Base-by-base conservation (phyloP, 1,140 invertebrate genomes). In the Euwallacea fornicatus region DNA sequence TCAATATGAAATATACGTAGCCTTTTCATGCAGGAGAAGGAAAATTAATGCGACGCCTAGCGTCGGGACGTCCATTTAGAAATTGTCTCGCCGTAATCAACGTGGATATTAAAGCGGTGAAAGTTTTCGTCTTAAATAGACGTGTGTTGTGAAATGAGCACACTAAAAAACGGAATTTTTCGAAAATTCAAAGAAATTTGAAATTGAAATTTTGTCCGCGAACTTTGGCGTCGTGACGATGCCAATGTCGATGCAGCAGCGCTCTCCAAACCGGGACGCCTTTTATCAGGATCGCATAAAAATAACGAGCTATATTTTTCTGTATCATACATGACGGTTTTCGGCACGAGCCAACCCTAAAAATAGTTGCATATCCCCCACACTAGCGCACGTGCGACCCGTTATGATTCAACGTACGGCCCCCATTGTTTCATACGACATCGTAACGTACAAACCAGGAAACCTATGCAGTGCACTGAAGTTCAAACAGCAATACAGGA, bases 331-430 rank as follows among this genome's bases (percentile, higher is more conserved):
- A 44, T 46, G 9, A 10, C 43, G 33, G 60, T 15, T 47, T 60
- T n/a, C n/a, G 65, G 66, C 74, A 71, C 72, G 72, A 47, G 68
- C 56, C 58, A 66, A 64, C 74, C 74, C 72, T 70, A 74, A 75
- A 75, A 75, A 75, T 75, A 75, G 74, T 69, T 70, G 42, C 7
- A 16, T 44, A 16, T 63, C 42, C 60, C 61, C 60, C 47, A 15
- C 60, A 42, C 61, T 47, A 43, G 4, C 11, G 41, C 59, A 41
- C 59, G 33, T 61, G 33, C 59, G 8, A 56, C 8, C 46, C 55
- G 33, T 10, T 33, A 33, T 33, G 4, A 33, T 33, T 33, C 21
- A 33, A 58, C 6, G 33, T 58, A 58, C 33, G 7, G 13, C 55
- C 21, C 21, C 21, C 21, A 33, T 33, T 33, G 21, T 33, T 33